Evolutionary conservation across 1,140 invertebrate species (phyloP).

Genomic region (Bicyclus anynana): DNA sequence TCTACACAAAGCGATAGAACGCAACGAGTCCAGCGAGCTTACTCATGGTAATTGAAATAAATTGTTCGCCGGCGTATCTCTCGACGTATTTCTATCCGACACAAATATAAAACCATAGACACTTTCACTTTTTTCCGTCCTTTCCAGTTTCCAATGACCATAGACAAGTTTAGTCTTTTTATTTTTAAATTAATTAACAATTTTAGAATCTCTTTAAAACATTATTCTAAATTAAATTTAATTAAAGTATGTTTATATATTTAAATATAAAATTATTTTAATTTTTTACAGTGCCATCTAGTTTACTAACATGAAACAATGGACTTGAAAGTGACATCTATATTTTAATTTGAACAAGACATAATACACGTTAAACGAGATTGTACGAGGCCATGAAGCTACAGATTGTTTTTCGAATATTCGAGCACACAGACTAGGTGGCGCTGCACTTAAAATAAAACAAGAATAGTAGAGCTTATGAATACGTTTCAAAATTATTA

Average conservation of each 20-base stretch:
- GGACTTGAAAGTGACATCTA: background rate
- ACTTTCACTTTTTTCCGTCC: slow-evolving; percentile 16
- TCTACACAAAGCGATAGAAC: slow-evolving; percentile 54
- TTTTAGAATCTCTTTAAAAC: background rate
- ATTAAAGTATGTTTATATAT: background rate
- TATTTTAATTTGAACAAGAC: too few species aligned
- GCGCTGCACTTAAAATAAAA: background rate
- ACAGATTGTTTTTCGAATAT: too few species aligned
- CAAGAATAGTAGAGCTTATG: too few species aligned
- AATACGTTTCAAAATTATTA: too few species aligned
- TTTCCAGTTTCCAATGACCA: background rate
- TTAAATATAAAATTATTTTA: background rate
- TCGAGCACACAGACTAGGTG: too few species aligned
- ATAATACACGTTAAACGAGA: background rate
- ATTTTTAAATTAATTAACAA: background rate
- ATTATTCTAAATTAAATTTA: background rate
- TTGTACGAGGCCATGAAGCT: background rate
- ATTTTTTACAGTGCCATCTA: background rate
- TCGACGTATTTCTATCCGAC: slow-evolving; percentile 68
- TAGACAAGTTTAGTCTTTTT: slow-evolving; percentile 2
- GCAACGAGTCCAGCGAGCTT: slow-evolving; percentile 54
- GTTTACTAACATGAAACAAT: background rate
- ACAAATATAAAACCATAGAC: slow-evolving; percentile 40
- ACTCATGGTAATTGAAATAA: slow-evolving; percentile 73
- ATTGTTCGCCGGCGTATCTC: slow-evolving; percentile 67